A percentile compares a stretch with the other conserved stretches of the same genome.
These are phyloP conservation scores for Cosmia trapezina DNA, from an alignment of 2,888 invertebrate genomes.

Conservation along the genomic window DNA sequence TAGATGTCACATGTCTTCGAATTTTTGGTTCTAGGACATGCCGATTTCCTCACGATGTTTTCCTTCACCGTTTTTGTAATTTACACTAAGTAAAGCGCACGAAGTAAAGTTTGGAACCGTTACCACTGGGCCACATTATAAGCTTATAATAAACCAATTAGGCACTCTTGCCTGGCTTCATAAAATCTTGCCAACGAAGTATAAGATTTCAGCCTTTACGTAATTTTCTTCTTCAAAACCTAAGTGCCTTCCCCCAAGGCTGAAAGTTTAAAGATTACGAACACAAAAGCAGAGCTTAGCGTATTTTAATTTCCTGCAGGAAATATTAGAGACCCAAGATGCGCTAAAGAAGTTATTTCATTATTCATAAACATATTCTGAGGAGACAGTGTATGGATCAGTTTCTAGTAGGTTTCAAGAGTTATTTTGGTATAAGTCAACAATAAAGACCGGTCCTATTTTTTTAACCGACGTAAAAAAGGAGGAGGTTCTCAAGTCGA, in stretches of 20 bases:
- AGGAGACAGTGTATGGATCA: conserved; percentile 1
- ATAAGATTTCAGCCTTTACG: neutral
- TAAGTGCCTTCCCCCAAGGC: conserved; percentile 6
- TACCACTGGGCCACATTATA: too few relatives aligned
- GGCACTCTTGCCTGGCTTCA: neutral
- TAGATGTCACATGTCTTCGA: too few relatives aligned
- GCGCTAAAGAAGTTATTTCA: conserved; percentile 35
- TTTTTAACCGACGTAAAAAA: too few relatives aligned
- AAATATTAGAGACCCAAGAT: conserved; percentile 40
- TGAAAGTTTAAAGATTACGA: conserved; percentile 41
- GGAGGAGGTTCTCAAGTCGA: too few relatives aligned
- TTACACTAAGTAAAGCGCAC: too few relatives aligned
- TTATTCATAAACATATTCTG: conserved; percentile 46
- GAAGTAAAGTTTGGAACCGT: too few relatives aligned
- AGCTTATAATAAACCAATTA: neutral
- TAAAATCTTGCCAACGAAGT: neutral
- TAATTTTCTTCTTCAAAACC: conserved; percentile 24
- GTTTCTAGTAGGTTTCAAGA: neutral
- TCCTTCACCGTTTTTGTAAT: too few relatives aligned
- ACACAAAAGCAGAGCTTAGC: conserved; percentile 40
- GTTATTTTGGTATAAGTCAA: too few relatives aligned
- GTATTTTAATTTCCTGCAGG: conserved; percentile 56
- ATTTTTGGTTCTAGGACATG: too few relatives aligned
- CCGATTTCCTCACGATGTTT: too few relatives aligned
- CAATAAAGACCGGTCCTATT: too few relatives aligned